These are phyloP conservation scores for Dynastes grantii DNA, from an alignment of 2,888 invertebrate genomes.

Conservation along the genomic window DNA sequence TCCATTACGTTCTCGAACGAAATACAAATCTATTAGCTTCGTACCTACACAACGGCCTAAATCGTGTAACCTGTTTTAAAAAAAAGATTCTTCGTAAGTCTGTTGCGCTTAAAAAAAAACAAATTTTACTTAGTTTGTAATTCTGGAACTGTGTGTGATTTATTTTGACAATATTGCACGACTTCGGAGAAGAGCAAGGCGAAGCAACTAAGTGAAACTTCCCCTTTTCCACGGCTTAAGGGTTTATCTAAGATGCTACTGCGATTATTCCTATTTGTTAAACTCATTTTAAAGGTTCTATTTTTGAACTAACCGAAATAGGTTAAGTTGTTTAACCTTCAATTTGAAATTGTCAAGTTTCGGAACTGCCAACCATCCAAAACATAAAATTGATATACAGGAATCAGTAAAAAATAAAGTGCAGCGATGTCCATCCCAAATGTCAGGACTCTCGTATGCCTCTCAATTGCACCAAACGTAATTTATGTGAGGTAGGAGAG, in stretches of 20 bases:
- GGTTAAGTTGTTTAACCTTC: not conserved
- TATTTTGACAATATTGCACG: conserved; percentile 98
- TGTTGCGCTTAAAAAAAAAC: not conserved
- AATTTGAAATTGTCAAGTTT: not conserved
- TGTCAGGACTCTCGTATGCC: too few species aligned
- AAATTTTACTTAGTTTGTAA: conserved; percentile 86
- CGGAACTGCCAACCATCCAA: not conserved
- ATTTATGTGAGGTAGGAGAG: too few species aligned
- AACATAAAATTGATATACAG: too few species aligned
- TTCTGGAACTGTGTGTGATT: conserved; percentile 95
- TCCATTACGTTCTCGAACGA: conserved; percentile 92
- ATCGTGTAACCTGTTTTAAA: conserved; percentile 84
- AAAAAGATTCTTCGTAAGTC: conserved; percentile 20
- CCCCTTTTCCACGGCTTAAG: conserved; percentile 92
- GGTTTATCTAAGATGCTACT: conserved; percentile 92
- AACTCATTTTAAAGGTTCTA: conserved; percentile 65
- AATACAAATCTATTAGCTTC: conserved; percentile 93
- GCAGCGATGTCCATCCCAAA: too few species aligned
- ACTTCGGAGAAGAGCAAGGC: conserved; percentile 98
- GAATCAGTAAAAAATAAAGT: too few species aligned
- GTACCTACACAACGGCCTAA: conserved; percentile 96
- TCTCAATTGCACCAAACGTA: too few species aligned
- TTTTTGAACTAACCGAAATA: not conserved
- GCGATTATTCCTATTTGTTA: conserved; percentile 74
- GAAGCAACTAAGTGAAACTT: conserved; percentile 93